Evolutionary conservation across 1,140 invertebrate genomes (phyloP).

Genomic region (Ditylenchus dipsaci): DNA sequence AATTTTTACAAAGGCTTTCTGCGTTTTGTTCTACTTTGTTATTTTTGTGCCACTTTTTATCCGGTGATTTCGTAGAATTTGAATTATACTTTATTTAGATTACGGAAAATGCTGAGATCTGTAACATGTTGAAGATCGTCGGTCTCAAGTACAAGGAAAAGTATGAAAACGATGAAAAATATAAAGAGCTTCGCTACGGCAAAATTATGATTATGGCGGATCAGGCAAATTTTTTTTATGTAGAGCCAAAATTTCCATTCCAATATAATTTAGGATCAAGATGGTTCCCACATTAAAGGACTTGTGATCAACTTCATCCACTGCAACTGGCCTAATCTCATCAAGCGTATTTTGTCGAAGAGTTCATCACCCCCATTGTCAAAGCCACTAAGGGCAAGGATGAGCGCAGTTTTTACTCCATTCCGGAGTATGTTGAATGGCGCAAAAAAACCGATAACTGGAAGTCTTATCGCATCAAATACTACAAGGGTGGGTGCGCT

Average conservation of each 20-base stretch:
- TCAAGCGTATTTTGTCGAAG: constrained; percentile 84
- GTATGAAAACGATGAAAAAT: constrained; percentile 79
- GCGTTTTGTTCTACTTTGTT: too few relatives aligned
- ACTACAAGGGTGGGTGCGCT: constrained; percentile 79
- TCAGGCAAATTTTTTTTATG: constrained; percentile 68
- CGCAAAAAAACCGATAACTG: constrained; percentile 78
- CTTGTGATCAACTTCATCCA: constrained; percentile 98
- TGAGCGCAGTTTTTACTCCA: constrained; percentile 82
- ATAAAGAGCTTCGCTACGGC: constrained; percentile 88
- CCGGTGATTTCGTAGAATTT: too few relatives aligned
- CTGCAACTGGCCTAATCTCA: constrained; percentile 90
- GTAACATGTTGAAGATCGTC: constrained; percentile 89
- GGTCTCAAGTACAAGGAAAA: constrained; percentile 93
- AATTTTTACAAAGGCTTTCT: too few relatives aligned
- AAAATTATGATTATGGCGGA: constrained; percentile 99
- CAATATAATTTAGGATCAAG: constrained; percentile 65
- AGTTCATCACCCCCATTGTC: constrained; percentile 99
- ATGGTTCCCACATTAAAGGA: constrained; percentile 98
- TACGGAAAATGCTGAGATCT: constrained; percentile 95
- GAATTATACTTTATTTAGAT: too few relatives aligned
- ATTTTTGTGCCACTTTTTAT: too few relatives aligned
- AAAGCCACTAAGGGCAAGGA: constrained; percentile 85
- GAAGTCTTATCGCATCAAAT: constrained; percentile 90
- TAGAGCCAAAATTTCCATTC: not conserved
- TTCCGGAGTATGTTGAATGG: constrained; percentile 98